Base-by-base conservation (phyloP, 2,797 vertebrate species). In the Myripristis jacobus region DNA sequence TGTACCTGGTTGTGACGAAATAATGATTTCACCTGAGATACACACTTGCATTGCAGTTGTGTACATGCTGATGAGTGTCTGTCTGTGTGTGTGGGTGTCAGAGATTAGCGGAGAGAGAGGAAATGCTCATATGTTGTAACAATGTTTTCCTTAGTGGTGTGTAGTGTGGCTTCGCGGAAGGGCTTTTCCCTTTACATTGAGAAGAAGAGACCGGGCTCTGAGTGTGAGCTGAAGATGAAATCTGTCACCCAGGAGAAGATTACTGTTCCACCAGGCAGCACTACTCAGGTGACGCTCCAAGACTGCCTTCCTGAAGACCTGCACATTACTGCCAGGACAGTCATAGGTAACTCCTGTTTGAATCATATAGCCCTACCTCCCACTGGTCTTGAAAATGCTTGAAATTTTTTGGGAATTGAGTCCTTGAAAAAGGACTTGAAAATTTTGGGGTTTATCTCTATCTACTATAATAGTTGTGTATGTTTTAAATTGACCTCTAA, bases 221-320 rank as follows among this genome's bases (percentile, higher is more conserved):
- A 43, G 27, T 95, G 94, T 16, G n/a, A 84, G 77, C 92, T 94
- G 82, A 91, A 77, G 64, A 22, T 87, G 5, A 82, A 86, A 75
- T 90, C 86, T 0, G 54, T 27, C 58, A 9, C 1, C 2, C 77
- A 50, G 69, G 81, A 85, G 24, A 72, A 52, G 1, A 71, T 91
- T 68, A 87, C 70, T 1, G 41, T 94, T 6, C 19, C 70, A 3
- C 78, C 92, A 0, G 63, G 44, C 22, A 79, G 68, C 6, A 25
- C 55, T 18, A 70, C 79, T 12, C 36, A 55, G 1, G 62, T 95
- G n/a, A 69, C 77, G n/a, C 93, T 93, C 75, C 86, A 87, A 79
- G 82, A 85, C 82, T 94, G 94, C 50, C 19, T 16, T 7, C 71
- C 83, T 13, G 54, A 68, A 34, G 90, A 94, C 6, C 3, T 94